Percentiles rank a stretch among this genome's conserved stretches.
These are phyloP conservation scores for Hetaerina americana DNA, from an alignment of 1,140 invertebrate species.

Conservation along the genomic window DNA sequence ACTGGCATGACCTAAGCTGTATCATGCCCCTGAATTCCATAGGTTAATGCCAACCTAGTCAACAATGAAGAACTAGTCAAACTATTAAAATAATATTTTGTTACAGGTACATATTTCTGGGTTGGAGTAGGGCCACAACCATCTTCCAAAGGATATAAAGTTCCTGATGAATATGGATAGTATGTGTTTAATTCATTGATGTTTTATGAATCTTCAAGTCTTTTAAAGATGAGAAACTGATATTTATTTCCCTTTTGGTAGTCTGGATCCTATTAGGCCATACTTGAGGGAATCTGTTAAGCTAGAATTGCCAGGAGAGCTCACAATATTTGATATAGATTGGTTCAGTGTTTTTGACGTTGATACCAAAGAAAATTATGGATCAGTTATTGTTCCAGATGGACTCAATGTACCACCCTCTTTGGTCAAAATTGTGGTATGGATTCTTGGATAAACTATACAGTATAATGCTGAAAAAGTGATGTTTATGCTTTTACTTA, in stretches of 20 bases:
- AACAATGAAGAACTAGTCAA: no score
- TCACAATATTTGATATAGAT: slow-evolving; percentile 69
- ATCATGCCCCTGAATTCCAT: no score
- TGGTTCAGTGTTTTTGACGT: slow-evolving; percentile 76
- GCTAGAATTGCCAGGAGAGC: slow-evolving; percentile 65
- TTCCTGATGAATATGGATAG: slow-evolving; percentile 88
- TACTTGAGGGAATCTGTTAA: slow-evolving; percentile 64
- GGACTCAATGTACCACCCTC: slow-evolving; percentile 76
- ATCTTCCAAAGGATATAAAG: slow-evolving; percentile 59
- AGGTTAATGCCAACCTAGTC: no score
- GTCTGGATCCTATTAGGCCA: slow-evolving; percentile 51
- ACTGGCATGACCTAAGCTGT: no score
- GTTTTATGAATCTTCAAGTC: no score
- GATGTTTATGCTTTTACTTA: not conserved
- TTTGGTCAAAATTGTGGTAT: slow-evolving; percentile 39
- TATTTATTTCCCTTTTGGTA: slow-evolving; percentile 25
- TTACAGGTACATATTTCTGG: slow-evolving; percentile 67
- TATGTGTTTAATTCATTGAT: slow-evolving; percentile 45
- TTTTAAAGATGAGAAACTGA: not conserved
- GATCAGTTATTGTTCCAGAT: slow-evolving; percentile 64
- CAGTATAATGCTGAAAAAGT: not conserved
- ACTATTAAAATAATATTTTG: no score
- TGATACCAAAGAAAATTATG: slow-evolving; percentile 53
- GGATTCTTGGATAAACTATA: slow-evolving; percentile 14
- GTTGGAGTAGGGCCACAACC: slow-evolving; percentile 78